Base-by-base conservation (phyloP, 2,888 invertebrate genomes). In the Catocala sponsa region DNA sequence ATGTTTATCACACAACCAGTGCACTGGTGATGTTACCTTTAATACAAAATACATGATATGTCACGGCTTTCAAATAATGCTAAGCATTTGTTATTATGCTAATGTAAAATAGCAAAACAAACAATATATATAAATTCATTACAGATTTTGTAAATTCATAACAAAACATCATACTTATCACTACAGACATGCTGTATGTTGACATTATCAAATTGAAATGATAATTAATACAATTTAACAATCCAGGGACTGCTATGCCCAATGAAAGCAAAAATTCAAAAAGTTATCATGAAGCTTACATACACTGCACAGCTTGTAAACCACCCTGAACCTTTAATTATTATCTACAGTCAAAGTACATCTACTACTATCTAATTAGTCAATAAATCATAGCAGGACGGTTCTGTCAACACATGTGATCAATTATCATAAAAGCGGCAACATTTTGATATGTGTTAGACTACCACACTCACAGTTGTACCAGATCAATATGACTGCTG, bases 361-460 rank as follows among this genome's bases (percentile, higher is more conserved):
- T 76, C 74, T 74, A 70, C 81, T 80, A 76, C 70, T 62, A 70
- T 69, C 78, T 83, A 84, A 68, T 64, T 78, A 77, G 51, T 77
- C 63, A 70, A 61, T 77, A 84, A 86, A 82, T 86, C 86, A 91
- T 82, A 84, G 83, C 85, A 89, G 92, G 92, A 93, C 92, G 92
- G 92, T 88, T 90, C 81, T 79, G 79, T 85, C 78, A 79, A 85
- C 80, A 80, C 75, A 81, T 81, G 77, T 83, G 77, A 75, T 81
- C 75, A 65, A 65, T 60, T 71, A 79, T 76, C 72, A 82, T 76
- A 82, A 65, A 88, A 88, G 85, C 83, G 65, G 83, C 77, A 80
- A 81, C 76, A 81, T 79, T 78, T 78, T 83, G 89, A 91, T 91
- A 91, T 91, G 91, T 90, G 80, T 84, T 70, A 71, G 65, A 79